A percentile compares a stretch with the other conserved stretches of the same genome.
Evolutionary conservation across 2,888 invertebrate genomes (phyloP).

Genomic region (Pasiphila rectangulata): DNA sequence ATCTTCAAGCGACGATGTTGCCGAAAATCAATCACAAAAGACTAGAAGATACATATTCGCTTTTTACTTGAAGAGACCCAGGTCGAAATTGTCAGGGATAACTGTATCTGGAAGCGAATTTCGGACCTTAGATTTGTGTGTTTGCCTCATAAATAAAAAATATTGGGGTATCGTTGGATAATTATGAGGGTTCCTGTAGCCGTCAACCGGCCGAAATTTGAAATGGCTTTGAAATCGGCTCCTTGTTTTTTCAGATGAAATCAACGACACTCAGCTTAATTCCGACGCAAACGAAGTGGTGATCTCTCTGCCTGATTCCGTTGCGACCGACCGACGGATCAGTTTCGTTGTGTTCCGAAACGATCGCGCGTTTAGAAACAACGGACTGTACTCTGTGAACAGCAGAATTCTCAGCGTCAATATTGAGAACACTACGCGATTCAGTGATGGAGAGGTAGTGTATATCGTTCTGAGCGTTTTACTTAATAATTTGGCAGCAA

Average conservation of each 20-base stretch:
- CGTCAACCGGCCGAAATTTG: too few species aligned
- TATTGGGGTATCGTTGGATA: too few species aligned
- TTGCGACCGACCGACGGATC: slow-evolving; percentile 52
- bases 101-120: too few species aligned
- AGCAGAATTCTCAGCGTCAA: slow-evolving; percentile 76
- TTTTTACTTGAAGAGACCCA: too few species aligned
- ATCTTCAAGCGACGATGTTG: too few species aligned
- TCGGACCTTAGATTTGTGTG: too few species aligned
- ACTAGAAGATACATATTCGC: too few species aligned
- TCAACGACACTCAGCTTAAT: slow-evolving; percentile 46
- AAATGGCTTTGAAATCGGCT: not conserved
- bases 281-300: slow-evolving; percentile 58
- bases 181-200: not conserved
- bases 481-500: too few species aligned
- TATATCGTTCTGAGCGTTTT: not conserved
- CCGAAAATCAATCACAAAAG: too few species aligned
- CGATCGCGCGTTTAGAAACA: slow-evolving; percentile 62
- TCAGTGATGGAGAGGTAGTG: slow-evolving; percentile 59
- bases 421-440: slow-evolving; percentile 58
- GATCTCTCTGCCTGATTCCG: slow-evolving; percentile 60
- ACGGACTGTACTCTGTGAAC: slow-evolving; percentile 46
- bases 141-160: too few species aligned
- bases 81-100: too few species aligned
- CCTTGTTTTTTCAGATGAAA: slow-evolving; percentile 43
- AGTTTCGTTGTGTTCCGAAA: slow-evolving; percentile 74